These are phyloP conservation scores for Nomada lathburiana DNA, from an alignment of 2,888 invertebrate species.

Conservation along the genomic window DNA sequence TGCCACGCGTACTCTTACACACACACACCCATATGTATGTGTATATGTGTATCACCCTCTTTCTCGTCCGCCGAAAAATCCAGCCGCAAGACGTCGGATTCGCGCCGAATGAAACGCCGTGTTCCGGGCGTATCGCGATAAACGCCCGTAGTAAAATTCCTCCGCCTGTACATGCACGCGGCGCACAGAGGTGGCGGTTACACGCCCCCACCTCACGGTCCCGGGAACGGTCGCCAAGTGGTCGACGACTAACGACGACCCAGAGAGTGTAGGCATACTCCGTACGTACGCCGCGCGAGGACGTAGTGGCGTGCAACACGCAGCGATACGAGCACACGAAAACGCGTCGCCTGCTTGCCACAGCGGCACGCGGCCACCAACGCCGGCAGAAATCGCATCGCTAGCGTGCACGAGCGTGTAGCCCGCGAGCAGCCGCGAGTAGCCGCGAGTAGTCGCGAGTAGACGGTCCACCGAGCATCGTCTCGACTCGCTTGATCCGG, in stretches of 20 bases:
- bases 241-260: conserved; percentile 55
- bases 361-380: conserved; percentile 56
- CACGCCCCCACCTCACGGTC: conserved; percentile 57
- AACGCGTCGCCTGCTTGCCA: conserved; percentile 3
- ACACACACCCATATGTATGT: too few species aligned
- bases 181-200: conserved; percentile 48
- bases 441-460: conserved; percentile 57
- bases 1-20: not conserved
- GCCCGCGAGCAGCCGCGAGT: conserved; percentile 57
- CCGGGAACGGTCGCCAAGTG: conserved; percentile 63
- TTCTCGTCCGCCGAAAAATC: conserved; percentile 5
- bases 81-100: too few species aligned
- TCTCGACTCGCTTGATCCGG: conserved; percentile 56
- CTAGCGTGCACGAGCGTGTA: conserved; percentile 18
- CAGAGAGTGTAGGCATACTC: conserved; percentile 4
- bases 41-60: not conserved
- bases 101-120: conserved; percentile 24
- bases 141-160: conserved; percentile 56
- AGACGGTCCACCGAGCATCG: conserved; percentile 52
- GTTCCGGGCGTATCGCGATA: conserved; percentile 42
- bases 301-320: conserved; percentile 4
- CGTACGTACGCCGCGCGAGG: conserved; percentile 34
- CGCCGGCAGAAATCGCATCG: conserved; percentile 55
- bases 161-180: conserved; percentile 9
- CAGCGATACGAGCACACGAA: not conserved